phyloP scores from a whole-genome alignment of 2,797 vertebrate genomes.

The Sylvia borin region DNA sequence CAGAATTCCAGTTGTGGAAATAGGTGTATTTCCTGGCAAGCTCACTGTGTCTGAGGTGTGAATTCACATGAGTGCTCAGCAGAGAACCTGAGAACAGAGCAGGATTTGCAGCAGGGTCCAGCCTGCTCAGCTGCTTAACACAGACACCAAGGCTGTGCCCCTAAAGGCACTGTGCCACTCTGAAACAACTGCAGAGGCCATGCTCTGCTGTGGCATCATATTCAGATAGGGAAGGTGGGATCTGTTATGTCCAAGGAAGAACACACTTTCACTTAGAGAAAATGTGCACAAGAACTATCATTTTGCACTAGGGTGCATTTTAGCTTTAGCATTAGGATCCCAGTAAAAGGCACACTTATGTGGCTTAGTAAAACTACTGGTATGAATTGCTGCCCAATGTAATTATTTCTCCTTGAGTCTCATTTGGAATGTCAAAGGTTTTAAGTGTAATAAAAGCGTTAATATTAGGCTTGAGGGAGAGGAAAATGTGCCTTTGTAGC shows the following conservation, averaged over 20 bases:
- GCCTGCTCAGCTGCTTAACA: not conserved
- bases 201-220: not conserved
- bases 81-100: not conserved
- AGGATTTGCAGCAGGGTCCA: not conserved
- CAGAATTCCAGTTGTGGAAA: not conserved
- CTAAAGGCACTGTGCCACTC: not conserved
- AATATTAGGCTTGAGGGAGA: not conserved
- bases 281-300: not conserved
- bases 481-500: not conserved
- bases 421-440: not conserved
- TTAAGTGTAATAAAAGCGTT: not conserved
- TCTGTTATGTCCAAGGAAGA: not conserved
- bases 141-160: not conserved
- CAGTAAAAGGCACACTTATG: not conserved
- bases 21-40: not conserved
- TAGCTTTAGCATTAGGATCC: not conserved
- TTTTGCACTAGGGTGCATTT: not conserved
- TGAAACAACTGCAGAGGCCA: not conserved
- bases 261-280: not conserved
- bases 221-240: not conserved
- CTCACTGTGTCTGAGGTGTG: not conserved
- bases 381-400: not conserved
- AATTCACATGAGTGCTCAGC: not conserved
- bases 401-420: not conserved
- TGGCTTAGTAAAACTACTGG: not conserved